Evolutionary conservation across 2,888 invertebrate genomes (phyloP).

Genomic region (Margaritifera margaritifera): DNA sequence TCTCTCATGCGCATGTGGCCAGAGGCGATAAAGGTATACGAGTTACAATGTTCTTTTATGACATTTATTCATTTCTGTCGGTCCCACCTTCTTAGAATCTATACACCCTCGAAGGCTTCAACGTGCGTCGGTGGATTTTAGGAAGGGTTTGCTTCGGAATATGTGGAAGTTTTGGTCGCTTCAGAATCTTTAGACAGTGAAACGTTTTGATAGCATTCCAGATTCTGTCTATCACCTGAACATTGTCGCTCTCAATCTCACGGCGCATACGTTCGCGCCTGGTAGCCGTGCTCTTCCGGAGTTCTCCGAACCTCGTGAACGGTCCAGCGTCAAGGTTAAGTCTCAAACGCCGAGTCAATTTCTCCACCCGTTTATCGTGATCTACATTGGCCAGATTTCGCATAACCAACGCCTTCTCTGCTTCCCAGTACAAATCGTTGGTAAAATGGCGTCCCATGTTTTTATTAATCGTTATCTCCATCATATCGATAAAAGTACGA

Average conservation of each 20-base stretch:
- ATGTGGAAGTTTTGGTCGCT: conserved; percentile 10
- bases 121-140: too few species aligned
- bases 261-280: conserved; percentile 27
- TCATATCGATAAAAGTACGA: conserved; percentile 37
- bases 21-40: too few species aligned
- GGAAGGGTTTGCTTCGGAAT: too few species aligned
- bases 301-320: conserved; percentile 29
- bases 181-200: conserved; percentile 30
- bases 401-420: conserved; percentile 34
- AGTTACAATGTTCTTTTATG: too few species aligned
- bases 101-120: too few species aligned
- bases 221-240: conserved; percentile 33
- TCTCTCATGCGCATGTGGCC: too few species aligned
- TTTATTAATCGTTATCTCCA: conserved; percentile 32
- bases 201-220: conserved; percentile 37
- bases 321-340: conserved; percentile 37
- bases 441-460: conserved; percentile 35
- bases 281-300: conserved; percentile 26
- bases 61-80: too few species aligned
- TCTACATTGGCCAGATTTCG: conserved; percentile 26
- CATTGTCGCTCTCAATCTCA: conserved; percentile 31
- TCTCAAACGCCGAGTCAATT: conserved; percentile 27
- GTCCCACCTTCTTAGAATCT: too few species aligned
- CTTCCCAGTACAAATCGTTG: conserved; percentile 34
- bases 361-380: conserved; percentile 27